Percentiles rank a stretch among this genome's conserved stretches.
phyloP scores from a whole-genome alignment of 2,888 invertebrate genomes.

The Drosophila dives region DNA sequence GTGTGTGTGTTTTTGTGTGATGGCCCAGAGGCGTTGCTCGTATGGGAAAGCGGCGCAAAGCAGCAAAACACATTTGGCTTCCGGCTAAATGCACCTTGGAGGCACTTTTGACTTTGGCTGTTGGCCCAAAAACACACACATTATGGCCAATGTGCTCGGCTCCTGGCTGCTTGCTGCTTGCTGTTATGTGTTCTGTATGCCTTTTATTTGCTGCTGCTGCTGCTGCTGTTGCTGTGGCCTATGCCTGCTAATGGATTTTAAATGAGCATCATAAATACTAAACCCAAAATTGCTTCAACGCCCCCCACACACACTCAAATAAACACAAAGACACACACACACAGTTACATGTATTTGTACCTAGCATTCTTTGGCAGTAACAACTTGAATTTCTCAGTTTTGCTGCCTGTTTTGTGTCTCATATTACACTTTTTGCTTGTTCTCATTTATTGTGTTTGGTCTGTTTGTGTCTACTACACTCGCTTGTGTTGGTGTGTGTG shows the following conservation, averaged over 20 bases:
- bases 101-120: conserved; percentile 71
- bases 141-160: conserved; percentile 33
- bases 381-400: conserved; percentile 32
- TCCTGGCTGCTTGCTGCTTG: conserved; percentile 4
- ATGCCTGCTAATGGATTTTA: conserved; percentile 83
- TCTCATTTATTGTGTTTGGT: conserved; percentile 63
- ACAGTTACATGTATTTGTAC: conserved; percentile 1
- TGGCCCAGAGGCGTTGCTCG: conserved; percentile 19
- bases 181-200: conserved; percentile 23
- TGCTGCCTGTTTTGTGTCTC: conserved; percentile 30
- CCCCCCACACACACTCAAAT: conserved; percentile 21
- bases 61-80: conserved; percentile 44
- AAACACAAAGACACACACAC: background rate
- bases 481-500: background rate
- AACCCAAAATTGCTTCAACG: conserved; percentile 73
- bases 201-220: conserved; percentile 55
- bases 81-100: conserved; percentile 75
- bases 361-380: conserved; percentile 15
- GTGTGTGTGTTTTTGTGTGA: background rate
- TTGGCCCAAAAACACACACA: conserved; percentile 44
- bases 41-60: conserved; percentile 21
- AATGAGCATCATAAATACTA: conserved; percentile 84
- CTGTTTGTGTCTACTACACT: conserved; percentile 24
- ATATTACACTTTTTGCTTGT: conserved; percentile 58
- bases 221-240: conserved; percentile 42